Percentiles rank a stretch among this genome's conserved stretches.
Evolutionary conservation across 2,113 vertebrate genomes (phyloP).

Genomic region (Myiagra hebetior): DNA sequence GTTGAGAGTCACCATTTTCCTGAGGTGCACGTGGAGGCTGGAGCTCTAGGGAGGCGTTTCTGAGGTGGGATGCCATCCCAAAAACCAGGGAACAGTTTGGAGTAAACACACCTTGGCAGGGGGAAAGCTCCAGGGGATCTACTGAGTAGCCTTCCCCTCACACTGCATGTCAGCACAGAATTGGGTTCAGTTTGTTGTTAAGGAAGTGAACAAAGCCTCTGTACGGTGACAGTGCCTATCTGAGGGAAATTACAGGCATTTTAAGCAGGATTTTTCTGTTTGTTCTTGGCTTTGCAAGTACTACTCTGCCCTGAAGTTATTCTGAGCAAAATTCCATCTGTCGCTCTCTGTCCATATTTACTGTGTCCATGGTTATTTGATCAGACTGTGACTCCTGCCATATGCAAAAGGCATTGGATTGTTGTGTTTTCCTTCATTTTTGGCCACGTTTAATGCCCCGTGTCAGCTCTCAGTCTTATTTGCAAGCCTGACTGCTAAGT

Average conservation of each 20-base stretch:
- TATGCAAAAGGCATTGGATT: background rate
- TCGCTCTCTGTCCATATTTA: conserved; percentile 13
- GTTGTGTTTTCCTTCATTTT: background rate
- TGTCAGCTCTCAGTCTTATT: background rate
- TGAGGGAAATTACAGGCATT: background rate
- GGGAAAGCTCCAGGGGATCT: background rate
- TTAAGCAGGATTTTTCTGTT: background rate
- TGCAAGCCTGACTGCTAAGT: background rate
- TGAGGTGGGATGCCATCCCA: background rate
- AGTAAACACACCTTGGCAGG: background rate
- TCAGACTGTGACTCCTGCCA: background rate
- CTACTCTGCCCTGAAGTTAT: conserved; percentile 4
- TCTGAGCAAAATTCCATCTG: conserved; percentile 9
- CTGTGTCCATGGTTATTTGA: background rate
- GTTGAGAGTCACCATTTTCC: background rate
- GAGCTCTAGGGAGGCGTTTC: background rate
- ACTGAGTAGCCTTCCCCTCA: background rate
- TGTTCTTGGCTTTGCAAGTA: conserved; percentile 20
- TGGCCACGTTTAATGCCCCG: background rate
- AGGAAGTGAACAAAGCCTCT: background rate
- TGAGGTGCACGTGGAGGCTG: background rate
- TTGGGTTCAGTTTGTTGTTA: background rate
- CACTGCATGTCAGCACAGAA: background rate
- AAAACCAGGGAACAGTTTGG: background rate
- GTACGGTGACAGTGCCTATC: background rate